phyloP scores from a whole-genome alignment of 2,888 invertebrate species.

The Diarsia brunnea region DNA sequence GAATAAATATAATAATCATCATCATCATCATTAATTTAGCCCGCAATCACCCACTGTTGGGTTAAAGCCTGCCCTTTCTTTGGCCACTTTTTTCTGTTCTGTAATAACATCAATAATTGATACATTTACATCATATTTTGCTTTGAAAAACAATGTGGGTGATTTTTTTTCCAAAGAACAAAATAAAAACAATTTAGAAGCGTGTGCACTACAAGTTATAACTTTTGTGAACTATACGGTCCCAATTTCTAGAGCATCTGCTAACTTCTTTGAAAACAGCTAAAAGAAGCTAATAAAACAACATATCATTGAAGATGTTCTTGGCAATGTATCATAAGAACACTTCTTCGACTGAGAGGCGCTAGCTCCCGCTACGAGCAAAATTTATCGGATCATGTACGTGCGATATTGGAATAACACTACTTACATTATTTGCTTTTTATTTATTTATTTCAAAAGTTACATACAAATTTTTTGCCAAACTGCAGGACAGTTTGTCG shows the following conservation, averaged over 20 bases:
- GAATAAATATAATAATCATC: background rate
- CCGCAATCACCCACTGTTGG: too few relatives aligned
- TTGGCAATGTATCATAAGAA: constrained; percentile 51
- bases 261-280: constrained; percentile 3
- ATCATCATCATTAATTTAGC: too few relatives aligned
- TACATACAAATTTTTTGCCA: too few relatives aligned
- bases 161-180: background rate
- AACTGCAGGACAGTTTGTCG: too few relatives aligned
- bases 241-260: background rate
- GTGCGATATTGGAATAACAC: background rate
- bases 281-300: constrained; percentile 10
- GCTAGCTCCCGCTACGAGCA: constrained; percentile 54
- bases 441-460: too few relatives aligned
- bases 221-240: background rate
- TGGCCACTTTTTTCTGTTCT: too few relatives aligned
- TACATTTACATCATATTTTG: too few relatives aligned
- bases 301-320: constrained; percentile 25
- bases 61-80: too few relatives aligned
- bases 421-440: too few relatives aligned
- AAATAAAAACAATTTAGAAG: background rate
- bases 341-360: constrained; percentile 45
- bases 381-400: constrained; percentile 55
- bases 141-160: background rate
- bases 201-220: background rate
- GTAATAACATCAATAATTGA: background rate